These are phyloP conservation scores for Chrysomela aeneicollis DNA, from an alignment of 2,888 invertebrate species.

Conservation along the genomic window DNA sequence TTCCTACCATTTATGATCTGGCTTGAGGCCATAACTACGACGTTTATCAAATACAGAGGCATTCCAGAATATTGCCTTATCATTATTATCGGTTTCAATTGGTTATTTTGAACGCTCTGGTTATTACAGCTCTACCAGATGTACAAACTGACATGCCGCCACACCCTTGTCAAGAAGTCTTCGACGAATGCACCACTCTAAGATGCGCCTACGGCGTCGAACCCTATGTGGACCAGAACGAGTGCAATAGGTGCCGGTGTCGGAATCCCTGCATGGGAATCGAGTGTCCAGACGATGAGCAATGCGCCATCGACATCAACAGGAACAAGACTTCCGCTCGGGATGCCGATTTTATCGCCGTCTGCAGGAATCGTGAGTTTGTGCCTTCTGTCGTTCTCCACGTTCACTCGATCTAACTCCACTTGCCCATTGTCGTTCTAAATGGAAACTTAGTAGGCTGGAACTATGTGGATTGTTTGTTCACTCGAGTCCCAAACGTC, in stretches of 20 bases:
- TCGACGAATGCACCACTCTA: constrained; percentile 69
- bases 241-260: constrained; percentile 78
- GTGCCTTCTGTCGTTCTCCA: no score
- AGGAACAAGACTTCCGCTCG: constrained; percentile 50
- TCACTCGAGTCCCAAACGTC: no score
- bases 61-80: no score
- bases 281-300: constrained; percentile 69
- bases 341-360: constrained; percentile 64
- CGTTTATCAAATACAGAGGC: no score
- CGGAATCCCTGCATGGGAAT: constrained; percentile 75
- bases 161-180: constrained; percentile 64
- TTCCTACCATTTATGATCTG: no score
- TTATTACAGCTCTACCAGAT: constrained; percentile 31
- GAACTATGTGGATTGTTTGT: no score
- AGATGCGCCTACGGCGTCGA: constrained; percentile 78
- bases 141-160: constrained; percentile 52
- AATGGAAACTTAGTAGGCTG: no score
- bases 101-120: no score
- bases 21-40: no score
- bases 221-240: constrained; percentile 67
- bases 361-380: constrained; percentile 74
- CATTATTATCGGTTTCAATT: no score
- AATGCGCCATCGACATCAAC: constrained; percentile 74
- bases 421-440: no score
- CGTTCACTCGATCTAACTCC: background rate